Conservation (phyloP, 2,113 vertebrate genomes). For the Phainopepla nitens region DNA sequence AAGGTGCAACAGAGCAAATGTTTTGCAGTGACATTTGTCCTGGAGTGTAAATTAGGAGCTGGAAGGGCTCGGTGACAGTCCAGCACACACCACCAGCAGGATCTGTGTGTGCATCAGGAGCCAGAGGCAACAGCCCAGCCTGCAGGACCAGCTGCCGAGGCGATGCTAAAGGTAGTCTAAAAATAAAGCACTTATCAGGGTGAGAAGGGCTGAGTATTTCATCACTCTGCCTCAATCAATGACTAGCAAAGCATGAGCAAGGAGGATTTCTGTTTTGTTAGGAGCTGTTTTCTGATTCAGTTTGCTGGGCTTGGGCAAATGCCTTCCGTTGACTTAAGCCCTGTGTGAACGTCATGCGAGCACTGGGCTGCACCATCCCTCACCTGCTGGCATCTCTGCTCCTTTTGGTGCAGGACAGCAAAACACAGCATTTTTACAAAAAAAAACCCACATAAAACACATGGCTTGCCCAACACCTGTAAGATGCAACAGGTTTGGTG, state of each 20-base stretch:
- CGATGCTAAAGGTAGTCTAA: not conserved
- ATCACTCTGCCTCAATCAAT: not conserved
- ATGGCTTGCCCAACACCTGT: not conserved
- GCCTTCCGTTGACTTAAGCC: not conserved
- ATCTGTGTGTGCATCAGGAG: not conserved
- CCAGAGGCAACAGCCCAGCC: not conserved
- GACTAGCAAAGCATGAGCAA: not conserved
- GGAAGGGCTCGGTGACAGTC: not conserved
- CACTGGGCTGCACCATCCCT: not conserved
- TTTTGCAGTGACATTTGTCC: not conserved
- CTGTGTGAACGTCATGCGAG: fast-evolving
- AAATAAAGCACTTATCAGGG: slow-evolving; percentile 3
- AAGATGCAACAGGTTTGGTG: not conserved
- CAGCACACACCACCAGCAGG: not conserved
- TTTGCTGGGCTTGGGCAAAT: not conserved
- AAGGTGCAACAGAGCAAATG: not conserved
- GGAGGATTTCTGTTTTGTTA: not conserved
- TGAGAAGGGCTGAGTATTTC: not conserved
- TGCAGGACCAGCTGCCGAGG: not conserved
- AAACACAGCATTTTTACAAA: not conserved
- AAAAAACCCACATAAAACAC: not conserved
- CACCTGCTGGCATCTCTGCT: fast-evolving
- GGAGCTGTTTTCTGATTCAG: not conserved
- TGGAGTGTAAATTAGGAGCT: not conserved
- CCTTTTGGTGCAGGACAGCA: not conserved